A percentile compares a stretch with the other conserved stretches of the same genome.
phyloP scores from a whole-genome alignment of 2,888 invertebrate genomes.

The Phengaris alcon region DNA sequence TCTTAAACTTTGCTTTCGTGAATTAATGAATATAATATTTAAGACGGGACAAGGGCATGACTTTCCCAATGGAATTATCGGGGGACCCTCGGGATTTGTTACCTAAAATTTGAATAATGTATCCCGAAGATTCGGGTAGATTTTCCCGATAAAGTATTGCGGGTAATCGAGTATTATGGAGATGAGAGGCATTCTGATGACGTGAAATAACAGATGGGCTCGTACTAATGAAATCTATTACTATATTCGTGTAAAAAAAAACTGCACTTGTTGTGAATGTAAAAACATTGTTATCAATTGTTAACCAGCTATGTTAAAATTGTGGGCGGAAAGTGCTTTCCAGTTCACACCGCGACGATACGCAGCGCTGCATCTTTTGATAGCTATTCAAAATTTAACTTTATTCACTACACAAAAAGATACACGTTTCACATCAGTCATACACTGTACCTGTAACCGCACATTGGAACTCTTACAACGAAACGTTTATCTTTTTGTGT shows the following conservation, averaged over 20 bases:
- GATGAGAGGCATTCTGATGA: not conserved
- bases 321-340: too few species aligned
- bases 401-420: too few species aligned
- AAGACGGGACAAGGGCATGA: conserved; percentile 26
- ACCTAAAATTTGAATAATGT: conserved; percentile 32
- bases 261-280: not conserved
- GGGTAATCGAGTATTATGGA: conserved; percentile 17
- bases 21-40: conserved; percentile 41
- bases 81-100: conserved; percentile 34
- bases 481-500: too few species aligned
- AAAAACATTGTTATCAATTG: too few species aligned
- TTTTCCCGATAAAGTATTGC: conserved; percentile 7
- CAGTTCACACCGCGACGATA: too few species aligned
- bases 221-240: not conserved
- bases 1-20: conserved; percentile 36
- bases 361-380: too few species aligned
- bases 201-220: not conserved
- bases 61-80: conserved; percentile 36
- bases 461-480: too few species aligned
- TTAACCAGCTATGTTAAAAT: too few species aligned
- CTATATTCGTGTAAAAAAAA: not conserved
- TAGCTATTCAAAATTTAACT: too few species aligned
- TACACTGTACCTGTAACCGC: too few species aligned
- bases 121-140: not conserved
- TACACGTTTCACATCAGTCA: too few species aligned